phyloP scores from a whole-genome alignment of 2,113 vertebrate species.

The Rattus rattus region DNA sequence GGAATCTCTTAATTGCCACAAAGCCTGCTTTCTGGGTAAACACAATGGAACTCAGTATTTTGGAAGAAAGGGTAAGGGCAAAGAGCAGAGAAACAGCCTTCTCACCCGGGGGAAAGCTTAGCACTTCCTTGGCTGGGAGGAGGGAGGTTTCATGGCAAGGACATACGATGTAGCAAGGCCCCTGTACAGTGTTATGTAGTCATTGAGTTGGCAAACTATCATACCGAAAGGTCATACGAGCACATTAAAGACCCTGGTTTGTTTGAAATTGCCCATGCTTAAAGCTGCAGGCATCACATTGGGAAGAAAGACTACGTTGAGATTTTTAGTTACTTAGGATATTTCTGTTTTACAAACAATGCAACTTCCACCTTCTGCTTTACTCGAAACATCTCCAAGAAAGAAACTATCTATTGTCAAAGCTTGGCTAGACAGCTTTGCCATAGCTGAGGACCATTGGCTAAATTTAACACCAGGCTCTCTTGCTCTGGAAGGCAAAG shows the following conservation, averaged over 20 bases:
- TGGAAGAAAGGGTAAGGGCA: conserved; percentile 63
- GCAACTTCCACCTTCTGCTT: neutral
- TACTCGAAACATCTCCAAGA: conserved; percentile 59
- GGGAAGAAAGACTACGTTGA: neutral
- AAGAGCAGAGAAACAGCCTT: conserved; percentile 55
- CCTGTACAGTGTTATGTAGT: neutral
- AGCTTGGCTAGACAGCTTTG: conserved; percentile 45
- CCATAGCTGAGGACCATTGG: conserved; percentile 47
- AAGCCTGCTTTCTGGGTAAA: conserved; percentile 80
- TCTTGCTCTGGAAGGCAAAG: conserved; percentile 75
- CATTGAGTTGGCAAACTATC: neutral
- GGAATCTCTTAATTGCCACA: conserved; percentile 83
- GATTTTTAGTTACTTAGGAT: neutral
- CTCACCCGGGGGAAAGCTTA: conserved; percentile 47
- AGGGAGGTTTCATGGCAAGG: neutral
- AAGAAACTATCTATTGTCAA: conserved; percentile 57
- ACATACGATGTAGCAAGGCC: neutral
- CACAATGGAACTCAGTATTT: conserved; percentile 67
- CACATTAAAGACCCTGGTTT: neutral
- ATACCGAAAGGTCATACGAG: neutral
- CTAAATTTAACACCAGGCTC: conserved; percentile 76
- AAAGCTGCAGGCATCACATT: neutral
- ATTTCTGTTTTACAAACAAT: conserved; percentile 19
- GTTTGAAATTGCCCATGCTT: conserved; percentile 5
- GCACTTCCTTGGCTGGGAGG: neutral